Base-by-base conservation (phyloP, 2,113 vertebrate genomes). In the Chroicocephalus ridibundus region DNA sequence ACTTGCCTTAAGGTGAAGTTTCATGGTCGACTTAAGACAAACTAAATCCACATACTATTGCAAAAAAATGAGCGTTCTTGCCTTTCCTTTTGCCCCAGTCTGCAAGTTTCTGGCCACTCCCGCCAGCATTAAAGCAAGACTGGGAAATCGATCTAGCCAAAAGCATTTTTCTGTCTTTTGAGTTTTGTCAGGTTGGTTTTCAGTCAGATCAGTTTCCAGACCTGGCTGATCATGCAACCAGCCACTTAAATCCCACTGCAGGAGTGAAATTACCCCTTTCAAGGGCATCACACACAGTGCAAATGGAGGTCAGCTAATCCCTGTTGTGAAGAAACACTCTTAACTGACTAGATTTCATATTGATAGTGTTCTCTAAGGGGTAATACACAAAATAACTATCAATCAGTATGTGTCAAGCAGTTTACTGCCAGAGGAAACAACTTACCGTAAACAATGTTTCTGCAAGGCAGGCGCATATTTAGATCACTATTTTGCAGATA, bases 371-470 rank as follows among this genome's bases (percentile, higher is more conserved):
- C 66, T 89, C 44, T 17, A 47, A 75, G 34, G 47, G 26, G 27
- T n/a, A 80, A 54, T 71, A 61, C n/a, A 72, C 52, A 71, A 87
- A 87, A 79, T 57, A 87, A 54, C 61, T 65, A 79, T 82, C 81
- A 70, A 74, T 95, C 92, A 80, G 40, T 27, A 51, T 36, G 34
- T 62, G 64, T 66, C 54, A 90, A 68, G 62, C 40, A 82, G 75
- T 82, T 93, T 82, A 74, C 90, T 86, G 82, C 61, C 70, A 90
- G 62, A 88, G 58, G 66, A 93, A 82, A 82, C 54, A 85, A 80
- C 9, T 49, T 87, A 77, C 25, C 0, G 0, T 92, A 92, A 93
- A 86, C 68, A 86, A 26, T 36, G n/a, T 42, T 90, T 93, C 96
- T 88, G 54, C 44, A 93, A 93, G 62, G 69, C 10, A 83, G 46